Conservation (phyloP, 2,888 invertebrate genomes). For the Branchellion lobata region DNA sequence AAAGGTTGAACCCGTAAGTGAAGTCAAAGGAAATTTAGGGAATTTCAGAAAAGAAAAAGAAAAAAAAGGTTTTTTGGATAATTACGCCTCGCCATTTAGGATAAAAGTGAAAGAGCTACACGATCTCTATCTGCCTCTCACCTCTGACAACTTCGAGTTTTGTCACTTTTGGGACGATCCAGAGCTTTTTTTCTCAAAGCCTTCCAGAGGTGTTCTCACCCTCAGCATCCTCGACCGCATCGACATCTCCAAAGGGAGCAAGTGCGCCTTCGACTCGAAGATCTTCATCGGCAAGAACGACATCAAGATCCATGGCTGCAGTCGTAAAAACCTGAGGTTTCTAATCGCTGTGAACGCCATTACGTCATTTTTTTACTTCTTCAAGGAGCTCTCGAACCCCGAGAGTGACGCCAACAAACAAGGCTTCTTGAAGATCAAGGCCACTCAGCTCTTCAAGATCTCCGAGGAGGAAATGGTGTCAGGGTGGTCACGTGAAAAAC, state of each 20-base stretch:
- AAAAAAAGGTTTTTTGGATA: too few relatives aligned
- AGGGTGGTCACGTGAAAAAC: too few relatives aligned
- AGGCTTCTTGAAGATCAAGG: too few relatives aligned
- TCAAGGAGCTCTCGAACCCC: too few relatives aligned
- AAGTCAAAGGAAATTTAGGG: too few relatives aligned
- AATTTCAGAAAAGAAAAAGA: too few relatives aligned
- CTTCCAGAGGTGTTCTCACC: not conserved
- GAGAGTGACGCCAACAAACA: too few relatives aligned
- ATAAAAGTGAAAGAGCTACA: too few relatives aligned
- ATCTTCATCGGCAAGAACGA: not conserved
- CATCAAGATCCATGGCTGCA: not conserved
- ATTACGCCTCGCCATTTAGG: too few relatives aligned
- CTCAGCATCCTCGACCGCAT: not conserved
- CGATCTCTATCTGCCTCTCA: not conserved
- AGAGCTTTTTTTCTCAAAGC: not conserved
- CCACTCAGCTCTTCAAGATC: too few relatives aligned
- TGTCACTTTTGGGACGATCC: not conserved
- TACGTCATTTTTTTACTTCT: not conserved
- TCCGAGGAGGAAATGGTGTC: too few relatives aligned
- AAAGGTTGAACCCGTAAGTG: too few relatives aligned
- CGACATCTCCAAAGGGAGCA: not conserved
- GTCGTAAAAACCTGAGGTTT: not conserved
- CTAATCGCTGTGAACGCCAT: not conserved
- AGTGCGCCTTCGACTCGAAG: not conserved
- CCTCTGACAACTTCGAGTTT: not conserved